Base-by-base conservation (phyloP, 2,888 invertebrate species). In the Tachystola acroxantha region DNA sequence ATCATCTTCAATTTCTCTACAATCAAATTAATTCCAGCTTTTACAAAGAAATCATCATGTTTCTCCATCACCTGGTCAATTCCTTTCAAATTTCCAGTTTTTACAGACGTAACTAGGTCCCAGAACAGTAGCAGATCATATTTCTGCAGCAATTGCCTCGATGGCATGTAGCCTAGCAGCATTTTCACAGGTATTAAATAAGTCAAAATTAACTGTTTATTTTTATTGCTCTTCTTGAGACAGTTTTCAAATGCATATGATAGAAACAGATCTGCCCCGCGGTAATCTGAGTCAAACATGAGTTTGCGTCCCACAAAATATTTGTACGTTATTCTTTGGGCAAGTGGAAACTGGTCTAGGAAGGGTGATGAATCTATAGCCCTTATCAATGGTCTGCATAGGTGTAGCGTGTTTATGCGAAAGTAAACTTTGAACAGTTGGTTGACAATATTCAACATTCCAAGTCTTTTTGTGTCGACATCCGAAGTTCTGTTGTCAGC, bases 271-370 rank as follows among this genome's bases (percentile, higher is more conserved):
- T 99, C 97, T 12, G 99, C 99, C 75, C 92, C 90, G 71, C 93
- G 93, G 65, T 97, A 97, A 68, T 99, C 96, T 37, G 97, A 97
- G 76, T 99, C 99, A 71, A 99, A 99, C 96, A 99, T 98, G 2
- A 97, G 96, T 72, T 99, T 98, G 19, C 98, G 90, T 0, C 99
- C 99, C 10, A 98, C 96, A 80, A 97, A 99, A 76, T 98, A 98
- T 64, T 95, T 95, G 77, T 98, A 99, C 0, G 99, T 99, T 36
- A 99, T 96, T 66, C 96, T 94, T 67, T 99, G 98, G 7, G 96
- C 94, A 40, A 98, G 77, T 1, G 95, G 93, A 73, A 98, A 99
- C 42, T 91, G 91, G 37, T 97, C 96, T 73, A 96, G 96, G 46
- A 95, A 93, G 0, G 93, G 92, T 10, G 96, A 94, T 10, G 96